phyloP scores from a whole-genome alignment of 2,888 invertebrate genomes.

The Poecilus cupreus region DNA sequence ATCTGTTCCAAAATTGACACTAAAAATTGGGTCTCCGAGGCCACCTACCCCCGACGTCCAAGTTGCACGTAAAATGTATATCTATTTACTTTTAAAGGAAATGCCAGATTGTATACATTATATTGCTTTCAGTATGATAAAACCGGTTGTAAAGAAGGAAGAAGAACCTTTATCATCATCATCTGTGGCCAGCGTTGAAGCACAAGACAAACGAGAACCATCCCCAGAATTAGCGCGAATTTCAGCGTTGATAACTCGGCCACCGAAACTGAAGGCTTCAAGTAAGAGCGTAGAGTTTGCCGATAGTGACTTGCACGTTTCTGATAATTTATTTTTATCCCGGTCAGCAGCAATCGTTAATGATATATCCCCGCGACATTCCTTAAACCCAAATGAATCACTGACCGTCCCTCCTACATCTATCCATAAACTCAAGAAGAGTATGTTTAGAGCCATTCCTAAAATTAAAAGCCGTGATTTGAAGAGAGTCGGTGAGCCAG shows the following conservation, averaged over 20 bases:
- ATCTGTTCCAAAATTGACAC: slow-evolving; percentile 85
- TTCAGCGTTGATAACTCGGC: slow-evolving; percentile 87
- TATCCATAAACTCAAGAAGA: slow-evolving; percentile 69
- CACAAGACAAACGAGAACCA: slow-evolving; percentile 78
- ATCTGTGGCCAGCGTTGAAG: slow-evolving; percentile 68
- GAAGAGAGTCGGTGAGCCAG: slow-evolving; percentile 17
- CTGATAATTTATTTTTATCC: slow-evolving; percentile 55
- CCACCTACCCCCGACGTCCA: slow-evolving; percentile 80
- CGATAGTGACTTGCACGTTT: slow-evolving; percentile 45
- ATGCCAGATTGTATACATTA: too few species aligned
- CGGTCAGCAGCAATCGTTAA: slow-evolving; percentile 40
- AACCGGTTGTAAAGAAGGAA: slow-evolving; percentile 81
- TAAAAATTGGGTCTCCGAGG: slow-evolving; percentile 84
- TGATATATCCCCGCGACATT: slow-evolving; percentile 40
- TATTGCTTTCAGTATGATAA: slow-evolving; percentile 75
- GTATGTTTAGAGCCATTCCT: slow-evolving; percentile 69
- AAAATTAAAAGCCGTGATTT: slow-evolving; percentile 66
- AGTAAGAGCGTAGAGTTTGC: slow-evolving; percentile 47
- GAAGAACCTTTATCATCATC: slow-evolving; percentile 71
- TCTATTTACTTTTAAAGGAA: too few species aligned
- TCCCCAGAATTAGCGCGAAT: slow-evolving; percentile 90
- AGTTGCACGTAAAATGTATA: slow-evolving; percentile 78
- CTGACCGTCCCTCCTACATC: not conserved
- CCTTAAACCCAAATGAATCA: slow-evolving; percentile 20
- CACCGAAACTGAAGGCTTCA: slow-evolving; percentile 81